These are phyloP conservation scores for Trisateles emortualis DNA, from an alignment of 2,888 invertebrate genomes.

Conservation along the genomic window DNA sequence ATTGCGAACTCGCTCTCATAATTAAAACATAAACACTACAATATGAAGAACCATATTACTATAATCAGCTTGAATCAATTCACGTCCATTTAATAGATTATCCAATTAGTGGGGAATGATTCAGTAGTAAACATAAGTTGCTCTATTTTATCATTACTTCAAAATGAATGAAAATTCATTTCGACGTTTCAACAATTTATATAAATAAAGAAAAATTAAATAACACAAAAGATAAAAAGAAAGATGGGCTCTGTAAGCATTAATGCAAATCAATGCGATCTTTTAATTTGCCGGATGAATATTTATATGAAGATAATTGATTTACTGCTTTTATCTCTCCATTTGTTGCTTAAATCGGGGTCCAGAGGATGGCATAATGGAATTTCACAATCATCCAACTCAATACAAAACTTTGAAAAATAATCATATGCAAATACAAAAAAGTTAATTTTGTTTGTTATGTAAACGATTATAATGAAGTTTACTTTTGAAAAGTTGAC, in stretches of 20 bases:
- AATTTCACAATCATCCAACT: slow-evolving; percentile 15
- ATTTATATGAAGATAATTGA: slow-evolving; percentile 27
- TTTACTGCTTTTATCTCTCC: slow-evolving; percentile 16
- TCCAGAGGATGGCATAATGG: slow-evolving; percentile 14
- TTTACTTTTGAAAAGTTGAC: slow-evolving; percentile 54
- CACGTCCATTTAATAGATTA: background rate
- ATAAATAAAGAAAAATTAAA: slow-evolving; percentile 16
- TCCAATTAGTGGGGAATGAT: background rate
- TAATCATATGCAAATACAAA: slow-evolving; percentile 21
- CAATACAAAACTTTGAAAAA: slow-evolving; percentile 22
- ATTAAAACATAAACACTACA: slow-evolving; percentile 13
- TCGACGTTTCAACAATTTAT: slow-evolving; percentile 3
- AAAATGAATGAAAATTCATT: background rate
- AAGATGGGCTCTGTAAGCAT: slow-evolving; percentile 6
- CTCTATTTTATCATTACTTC: background rate
- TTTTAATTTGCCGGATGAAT: slow-evolving; percentile 24
- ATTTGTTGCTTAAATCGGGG: slow-evolving; percentile 8
- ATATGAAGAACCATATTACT: slow-evolving; percentile 14
- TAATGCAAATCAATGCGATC: slow-evolving; percentile 25
- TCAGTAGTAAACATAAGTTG: too few relatives aligned
- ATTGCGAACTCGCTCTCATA: slow-evolving; percentile 9
- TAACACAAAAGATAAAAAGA: background rate
- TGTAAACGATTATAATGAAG: slow-evolving; percentile 43
- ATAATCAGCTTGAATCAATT: slow-evolving; percentile 29
- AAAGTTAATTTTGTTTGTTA: slow-evolving; percentile 34